Percentiles rank a stretch among this genome's conserved stretches.
These are phyloP conservation scores for Drosophila simulans DNA, from an alignment of 1,140 invertebrate species.

Conservation along the genomic window DNA sequence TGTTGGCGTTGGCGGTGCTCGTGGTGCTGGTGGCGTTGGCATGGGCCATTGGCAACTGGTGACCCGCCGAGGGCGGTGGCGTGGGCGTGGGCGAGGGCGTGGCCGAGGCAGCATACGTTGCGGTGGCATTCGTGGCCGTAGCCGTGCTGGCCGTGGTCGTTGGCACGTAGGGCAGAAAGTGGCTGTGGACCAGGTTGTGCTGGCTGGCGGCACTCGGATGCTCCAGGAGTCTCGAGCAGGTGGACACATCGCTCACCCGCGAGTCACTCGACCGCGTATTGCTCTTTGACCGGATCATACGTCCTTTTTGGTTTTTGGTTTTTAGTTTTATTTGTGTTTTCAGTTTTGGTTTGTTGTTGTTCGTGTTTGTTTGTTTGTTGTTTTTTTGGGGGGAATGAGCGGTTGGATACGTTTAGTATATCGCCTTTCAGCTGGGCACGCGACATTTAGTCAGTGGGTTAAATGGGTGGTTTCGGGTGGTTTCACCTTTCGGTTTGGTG, in stretches of 20 bases:
- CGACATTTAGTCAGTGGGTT: slow-evolving; percentile 33
- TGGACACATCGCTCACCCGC: slow-evolving; percentile 81
- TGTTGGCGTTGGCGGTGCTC: slow-evolving; percentile 13
- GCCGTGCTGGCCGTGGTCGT: slow-evolving; percentile 51
- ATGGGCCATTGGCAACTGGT: slow-evolving; percentile 14
- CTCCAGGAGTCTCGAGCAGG: slow-evolving; percentile 80
- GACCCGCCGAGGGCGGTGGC: slow-evolving; percentile 15
- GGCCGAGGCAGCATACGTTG: slow-evolving; percentile 65
- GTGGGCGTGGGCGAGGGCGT: slow-evolving; percentile 37
- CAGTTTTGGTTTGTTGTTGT: slow-evolving; percentile 31
- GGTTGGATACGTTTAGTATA: slow-evolving; percentile 55
- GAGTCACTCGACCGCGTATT: slow-evolving; percentile 83
- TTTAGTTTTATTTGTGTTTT: slow-evolving; percentile 20
- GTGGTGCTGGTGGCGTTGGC: slow-evolving; percentile 32
- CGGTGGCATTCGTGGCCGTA: slow-evolving; percentile 24
- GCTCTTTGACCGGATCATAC: slow-evolving; percentile 84
- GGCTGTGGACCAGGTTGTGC: slow-evolving; percentile 69
- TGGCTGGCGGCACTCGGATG: slow-evolving; percentile 77
- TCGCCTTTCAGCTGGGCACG: slow-evolving; percentile 38
- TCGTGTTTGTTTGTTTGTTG: slow-evolving; percentile 25
- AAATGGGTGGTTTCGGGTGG: neutral
- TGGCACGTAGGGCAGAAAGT: slow-evolving; percentile 77
- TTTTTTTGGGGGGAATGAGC: slow-evolving; percentile 33
- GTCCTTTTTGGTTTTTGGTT: slow-evolving; percentile 57
- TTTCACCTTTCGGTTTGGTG: slow-evolving; percentile 7